Evolutionary conservation across 1,140 invertebrate species (phyloP).

Genomic region (Nephila pilipes): DNA sequence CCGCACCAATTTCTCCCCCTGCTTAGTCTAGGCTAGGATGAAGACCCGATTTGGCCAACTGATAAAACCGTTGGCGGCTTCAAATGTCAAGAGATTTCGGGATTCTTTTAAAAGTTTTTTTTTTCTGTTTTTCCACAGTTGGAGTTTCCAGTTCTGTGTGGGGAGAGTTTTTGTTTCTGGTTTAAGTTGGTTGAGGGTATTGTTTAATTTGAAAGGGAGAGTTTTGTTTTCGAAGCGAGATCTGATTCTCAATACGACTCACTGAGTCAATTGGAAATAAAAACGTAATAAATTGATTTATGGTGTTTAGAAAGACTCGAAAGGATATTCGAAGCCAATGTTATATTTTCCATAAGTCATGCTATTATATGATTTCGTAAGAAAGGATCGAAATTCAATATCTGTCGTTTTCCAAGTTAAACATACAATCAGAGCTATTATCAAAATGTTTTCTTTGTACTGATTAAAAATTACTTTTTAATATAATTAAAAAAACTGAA

Average conservation of each 20-base stretch:
- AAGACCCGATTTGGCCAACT: conserved; percentile 34
- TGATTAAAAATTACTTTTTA: too few relatives aligned
- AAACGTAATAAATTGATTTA: background rate
- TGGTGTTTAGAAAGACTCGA: background rate
- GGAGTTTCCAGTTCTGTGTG: conserved; percentile 12
- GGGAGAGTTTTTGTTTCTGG: conserved; percentile 52
- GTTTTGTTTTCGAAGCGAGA: conserved; percentile 11
- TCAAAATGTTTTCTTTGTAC: too few relatives aligned
- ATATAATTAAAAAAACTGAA: too few relatives aligned
- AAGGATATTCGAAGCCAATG: too few relatives aligned
- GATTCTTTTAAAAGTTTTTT: conserved; percentile 24
- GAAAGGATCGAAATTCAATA: too few relatives aligned
- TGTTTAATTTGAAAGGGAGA: conserved; percentile 38
- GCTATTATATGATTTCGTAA: too few relatives aligned
- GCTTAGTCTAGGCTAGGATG: conserved; percentile 7
- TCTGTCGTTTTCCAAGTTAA: too few relatives aligned
- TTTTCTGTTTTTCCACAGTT: background rate
- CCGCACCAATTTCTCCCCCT: conserved; percentile 49
- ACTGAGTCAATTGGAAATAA: conserved; percentile 1
- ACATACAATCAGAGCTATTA: too few relatives aligned
- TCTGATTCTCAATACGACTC: background rate
- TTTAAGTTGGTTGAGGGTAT: conserved; percentile 30
- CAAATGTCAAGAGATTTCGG: conserved; percentile 43
- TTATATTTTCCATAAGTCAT: too few relatives aligned
- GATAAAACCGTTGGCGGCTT: conserved; percentile 56